Conservation (phyloP, 2,797 vertebrate genomes). For the Alosa sapidissima region DNA sequence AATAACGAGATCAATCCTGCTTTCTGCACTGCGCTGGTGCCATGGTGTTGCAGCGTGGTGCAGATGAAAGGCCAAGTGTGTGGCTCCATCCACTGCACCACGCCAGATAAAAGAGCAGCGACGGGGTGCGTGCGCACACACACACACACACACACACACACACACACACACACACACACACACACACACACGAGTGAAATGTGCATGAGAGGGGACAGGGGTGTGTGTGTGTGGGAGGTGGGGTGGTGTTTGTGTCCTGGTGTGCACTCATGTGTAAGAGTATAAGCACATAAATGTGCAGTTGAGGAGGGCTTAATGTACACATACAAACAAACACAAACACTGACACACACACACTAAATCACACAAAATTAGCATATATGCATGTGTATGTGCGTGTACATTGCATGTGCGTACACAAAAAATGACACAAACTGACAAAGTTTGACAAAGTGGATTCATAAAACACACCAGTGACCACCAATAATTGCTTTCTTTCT, state of each 20-base stretch:
- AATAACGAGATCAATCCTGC: background rate
- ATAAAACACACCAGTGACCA: background rate
- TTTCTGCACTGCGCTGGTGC: background rate
- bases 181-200: background rate
- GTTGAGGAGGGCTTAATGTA: background rate
- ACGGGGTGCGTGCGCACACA: background rate
- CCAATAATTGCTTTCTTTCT: background rate
- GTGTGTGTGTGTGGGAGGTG: background rate
- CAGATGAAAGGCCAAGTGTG: background rate
- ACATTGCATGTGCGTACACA: background rate
- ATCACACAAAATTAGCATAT: background rate
- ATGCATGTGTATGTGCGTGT: background rate
- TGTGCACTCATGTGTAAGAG: background rate
- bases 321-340: background rate
- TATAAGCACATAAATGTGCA: background rate
- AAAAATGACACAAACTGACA: background rate
- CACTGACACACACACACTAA: background rate
- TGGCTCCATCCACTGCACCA: background rate
- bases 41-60: background rate
- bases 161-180: no score
- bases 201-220: background rate
- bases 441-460: background rate
- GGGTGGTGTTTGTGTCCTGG: background rate
- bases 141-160: no score
- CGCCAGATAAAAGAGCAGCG: background rate